phyloP scores from a whole-genome alignment of 1,140 invertebrate species.

The Bombus waltoni region DNA sequence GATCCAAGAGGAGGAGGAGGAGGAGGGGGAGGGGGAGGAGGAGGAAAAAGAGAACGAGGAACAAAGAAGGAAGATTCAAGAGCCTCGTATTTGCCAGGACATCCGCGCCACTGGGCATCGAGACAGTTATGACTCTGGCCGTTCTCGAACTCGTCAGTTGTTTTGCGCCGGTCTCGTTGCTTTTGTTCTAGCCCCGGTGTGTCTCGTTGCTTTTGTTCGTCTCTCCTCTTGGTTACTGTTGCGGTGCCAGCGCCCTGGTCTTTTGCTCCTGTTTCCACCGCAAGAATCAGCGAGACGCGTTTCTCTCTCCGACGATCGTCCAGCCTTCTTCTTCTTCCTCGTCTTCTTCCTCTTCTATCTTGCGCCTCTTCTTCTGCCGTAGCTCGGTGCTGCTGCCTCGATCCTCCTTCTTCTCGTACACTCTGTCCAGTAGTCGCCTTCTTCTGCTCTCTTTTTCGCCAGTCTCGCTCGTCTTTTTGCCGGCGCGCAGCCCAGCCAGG shows the following conservation, averaged over 20 bases:
- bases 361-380: not conserved
- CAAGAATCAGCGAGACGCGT: constrained; percentile 45
- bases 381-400: not conserved
- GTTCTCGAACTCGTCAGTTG: constrained; percentile 66
- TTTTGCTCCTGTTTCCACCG: constrained; percentile 69
- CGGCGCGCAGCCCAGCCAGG: constrained; percentile 55
- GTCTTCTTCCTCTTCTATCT: not conserved
- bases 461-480: constrained; percentile 61
- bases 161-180: constrained; percentile 68
- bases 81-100: constrained; percentile 71
- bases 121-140: constrained; percentile 77
- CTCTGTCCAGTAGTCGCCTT: constrained; percentile 64
- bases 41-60: not conserved
- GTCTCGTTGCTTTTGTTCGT: constrained; percentile 65
- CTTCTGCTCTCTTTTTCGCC: constrained; percentile 65
- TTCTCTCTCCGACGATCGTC: not conserved
- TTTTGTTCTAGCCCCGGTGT: constrained; percentile 62
- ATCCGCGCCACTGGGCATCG: constrained; percentile 76
- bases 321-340: not conserved
- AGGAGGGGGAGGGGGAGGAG: too few species aligned
- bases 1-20: not conserved
- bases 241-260: constrained; percentile 61
- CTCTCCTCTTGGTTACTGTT: constrained; percentile 36
- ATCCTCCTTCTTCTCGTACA: constrained; percentile 43
- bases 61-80: not conserved